Base-by-base conservation (phyloP, 2,888 invertebrate genomes). In the Synanthedon tipuliformis region DNA sequence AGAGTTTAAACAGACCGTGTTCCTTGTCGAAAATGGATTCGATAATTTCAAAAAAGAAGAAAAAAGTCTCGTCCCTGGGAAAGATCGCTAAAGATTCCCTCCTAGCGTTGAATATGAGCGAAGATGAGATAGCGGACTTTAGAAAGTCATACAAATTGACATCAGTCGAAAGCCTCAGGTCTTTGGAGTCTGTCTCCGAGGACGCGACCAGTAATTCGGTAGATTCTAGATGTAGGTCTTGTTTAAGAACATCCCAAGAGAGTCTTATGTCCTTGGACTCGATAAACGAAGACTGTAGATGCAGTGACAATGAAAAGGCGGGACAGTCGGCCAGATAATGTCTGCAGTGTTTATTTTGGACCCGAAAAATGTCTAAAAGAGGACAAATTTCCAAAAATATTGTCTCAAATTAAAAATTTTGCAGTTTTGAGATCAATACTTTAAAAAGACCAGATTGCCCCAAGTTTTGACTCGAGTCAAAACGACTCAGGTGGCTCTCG, bases 81-180 rank as follows among this genome's bases (percentile, higher is more conserved):
- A 88, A 86, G 62, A 85, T 87, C 61, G 88, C 88, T 7, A 68
- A 78, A 40, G 88, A 88, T 58, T 88, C 88, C 0, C 61, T 88
- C 0, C 58, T 88, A 15, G 88, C 88, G 0, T 57, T 88, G 5
- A 88, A 88, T 57, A 85, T 87, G 82, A 81, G 77, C 11, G 87
- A 87, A 3, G 88, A 88, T 2, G 88, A 88, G 12, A 83, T 87
- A 2, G 81, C 82, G 0, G 87, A 88, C 15, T 83, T 87, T 40
- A 64, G 86, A 41, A 64, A 81, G 1, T 84, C 86, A 0, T 84
- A 86, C 50, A 84, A 85, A 58, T 55, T 85, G 0, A 86, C 88
- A 0, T 88, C 87, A 0, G 80, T 86, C 0, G 88, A 88, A 52
- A 87, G 87, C 60, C 56, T 88, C 4, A 69, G 65, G 15, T 87